phyloP scores from a whole-genome alignment of 2,113 vertebrate species.

The Eidolon helvum region DNA sequence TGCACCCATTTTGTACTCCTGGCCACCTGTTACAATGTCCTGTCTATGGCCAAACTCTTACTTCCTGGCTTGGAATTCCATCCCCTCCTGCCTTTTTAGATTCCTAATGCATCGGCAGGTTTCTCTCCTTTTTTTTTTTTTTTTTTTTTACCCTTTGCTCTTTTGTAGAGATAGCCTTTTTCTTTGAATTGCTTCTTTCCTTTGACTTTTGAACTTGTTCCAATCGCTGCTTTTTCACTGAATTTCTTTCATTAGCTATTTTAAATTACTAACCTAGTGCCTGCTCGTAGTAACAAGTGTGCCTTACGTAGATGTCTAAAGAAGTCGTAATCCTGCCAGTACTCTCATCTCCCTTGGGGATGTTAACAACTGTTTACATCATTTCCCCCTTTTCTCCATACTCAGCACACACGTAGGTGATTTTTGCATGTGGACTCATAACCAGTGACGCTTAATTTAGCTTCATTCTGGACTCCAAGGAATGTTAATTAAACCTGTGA shows the following conservation, averaged over 20 bases:
- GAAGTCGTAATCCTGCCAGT: background rate
- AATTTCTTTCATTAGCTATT: background rate
- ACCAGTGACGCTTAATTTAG: background rate
- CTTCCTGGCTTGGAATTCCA: background rate
- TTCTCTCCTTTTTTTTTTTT: background rate
- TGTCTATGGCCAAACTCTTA: background rate
- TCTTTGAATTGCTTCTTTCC: background rate
- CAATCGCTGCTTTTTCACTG: background rate
- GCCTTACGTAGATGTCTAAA: background rate
- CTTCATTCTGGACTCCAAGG: background rate
- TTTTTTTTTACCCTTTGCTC: background rate
- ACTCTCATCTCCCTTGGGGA: background rate
- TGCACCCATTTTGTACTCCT: background rate
- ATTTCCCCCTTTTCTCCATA: background rate
- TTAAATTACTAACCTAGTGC: background rate
- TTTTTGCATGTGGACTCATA: background rate
- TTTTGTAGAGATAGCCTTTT: background rate
- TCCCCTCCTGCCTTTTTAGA: too few relatives aligned
- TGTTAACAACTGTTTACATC: background rate
- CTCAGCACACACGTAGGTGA: too few relatives aligned
- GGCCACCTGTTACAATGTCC: background rate
- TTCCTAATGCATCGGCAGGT: background rate
- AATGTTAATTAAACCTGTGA: rapidly evolving
- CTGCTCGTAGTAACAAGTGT: background rate
- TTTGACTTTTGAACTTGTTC: background rate